phyloP scores from a whole-genome alignment of 2,113 vertebrate genomes.

The Callaeas wilsoni region DNA sequence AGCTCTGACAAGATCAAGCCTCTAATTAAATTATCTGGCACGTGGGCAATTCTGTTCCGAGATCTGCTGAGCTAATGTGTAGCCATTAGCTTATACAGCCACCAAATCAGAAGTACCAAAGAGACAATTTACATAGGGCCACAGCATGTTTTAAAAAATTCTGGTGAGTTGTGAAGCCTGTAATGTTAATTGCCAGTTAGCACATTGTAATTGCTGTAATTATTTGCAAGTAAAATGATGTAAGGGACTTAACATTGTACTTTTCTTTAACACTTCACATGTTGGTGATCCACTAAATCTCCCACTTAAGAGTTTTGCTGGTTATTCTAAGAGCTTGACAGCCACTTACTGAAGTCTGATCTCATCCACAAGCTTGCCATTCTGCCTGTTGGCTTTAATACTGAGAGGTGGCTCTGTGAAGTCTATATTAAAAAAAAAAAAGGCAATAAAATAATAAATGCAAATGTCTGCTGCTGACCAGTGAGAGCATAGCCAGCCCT shows the following conservation, averaged over 20 bases:
- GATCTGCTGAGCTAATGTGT: conserved; percentile 57
- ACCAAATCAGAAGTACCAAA: conserved; percentile 54
- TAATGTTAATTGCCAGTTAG: conserved; percentile 64
- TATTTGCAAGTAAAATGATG: conserved; percentile 65
- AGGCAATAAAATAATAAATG: neutral
- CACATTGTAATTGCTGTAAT: conserved; percentile 66
- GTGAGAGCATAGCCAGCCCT: conserved; percentile 11
- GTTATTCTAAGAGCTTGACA: neutral
- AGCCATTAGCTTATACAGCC: conserved; percentile 39
- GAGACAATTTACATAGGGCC: conserved; percentile 52
- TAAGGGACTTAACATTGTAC: conserved; percentile 41
- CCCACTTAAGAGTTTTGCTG: neutral
- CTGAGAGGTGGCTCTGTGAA: neutral
- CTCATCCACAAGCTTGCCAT: neutral
- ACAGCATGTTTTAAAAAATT: conserved; percentile 57
- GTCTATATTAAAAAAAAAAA: neutral
- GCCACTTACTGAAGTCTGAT: conserved; percentile 44
- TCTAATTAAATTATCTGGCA: conserved; percentile 66
- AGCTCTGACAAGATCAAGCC: conserved; percentile 57
- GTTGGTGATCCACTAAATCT: conserved; percentile 39
- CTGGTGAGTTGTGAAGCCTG: conserved; percentile 54
- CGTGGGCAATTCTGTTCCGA: conserved; percentile 23
- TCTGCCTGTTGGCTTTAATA: neutral
- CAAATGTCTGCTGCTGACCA: conserved; percentile 38
- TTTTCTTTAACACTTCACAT: conserved; percentile 26